Evolutionary conservation across 1,140 invertebrate genomes (phyloP), one percentile per base, ranked within the genome.

Genomic region (Calycopis cecrops): DNA sequence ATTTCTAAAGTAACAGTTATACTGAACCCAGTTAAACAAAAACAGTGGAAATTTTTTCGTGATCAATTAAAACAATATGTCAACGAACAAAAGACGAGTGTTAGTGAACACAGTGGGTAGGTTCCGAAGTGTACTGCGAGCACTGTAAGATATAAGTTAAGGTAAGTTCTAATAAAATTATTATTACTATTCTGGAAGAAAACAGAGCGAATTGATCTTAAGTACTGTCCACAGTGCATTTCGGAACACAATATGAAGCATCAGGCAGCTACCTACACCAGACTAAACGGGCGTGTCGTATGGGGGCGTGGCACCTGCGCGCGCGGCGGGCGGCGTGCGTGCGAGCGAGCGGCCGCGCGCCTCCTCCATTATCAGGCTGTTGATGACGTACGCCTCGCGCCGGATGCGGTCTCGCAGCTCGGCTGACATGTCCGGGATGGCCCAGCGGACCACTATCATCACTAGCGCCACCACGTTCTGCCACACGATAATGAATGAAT

Each of bases 301-400:
- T 2, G 67, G 63, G 63, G 52, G 62, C 21, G 47, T 37, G 40
- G 55, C 48, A 57, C 59, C 51, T 55, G 48, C 16, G 44, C 44
- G 52, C 11, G 49, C 57, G 48, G 47, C 51, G n/a, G 35, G 54
- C 48, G 64, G 65, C 12, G 65, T 55, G 38, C 63, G 61, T 11
- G 58, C 64, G 48, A 62, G 59, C 48, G 76, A 71, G 35, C 81
- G 67, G 52, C 67, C 69, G 42, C 79, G 74, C 44, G 79, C 82
- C 76, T 80, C 80, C 55, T 87, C 92, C 60, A 97, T 94, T 57
- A 97, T 96, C 66, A 97, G 94, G 80, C 96, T 95, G 87, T 96
- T 97, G 53, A 95, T 96, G 57, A 97, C 90, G 84, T 95, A 96
- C 6, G 93, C 92, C 86, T 97, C 96, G 60, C 95, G 90, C 21